phyloP scores from a whole-genome alignment of 2,888 invertebrate species.

The Trimorus sp. region DNA sequence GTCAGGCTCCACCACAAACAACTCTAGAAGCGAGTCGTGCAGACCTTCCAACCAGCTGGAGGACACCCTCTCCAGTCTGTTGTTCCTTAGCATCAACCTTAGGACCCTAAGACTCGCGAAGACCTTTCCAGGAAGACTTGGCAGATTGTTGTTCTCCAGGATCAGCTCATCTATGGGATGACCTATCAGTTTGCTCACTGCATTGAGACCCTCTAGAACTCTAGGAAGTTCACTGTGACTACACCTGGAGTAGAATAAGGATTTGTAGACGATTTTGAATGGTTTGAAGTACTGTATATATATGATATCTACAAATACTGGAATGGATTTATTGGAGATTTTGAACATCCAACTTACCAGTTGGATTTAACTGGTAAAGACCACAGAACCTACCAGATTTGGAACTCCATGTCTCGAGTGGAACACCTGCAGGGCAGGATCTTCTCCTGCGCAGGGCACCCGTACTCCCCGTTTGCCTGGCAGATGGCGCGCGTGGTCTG shows the following conservation, averaged over 20 bases:
- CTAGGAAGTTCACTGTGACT: conserved; percentile 93
- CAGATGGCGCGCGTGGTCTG: conserved; percentile 52
- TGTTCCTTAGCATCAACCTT: conserved; percentile 91
- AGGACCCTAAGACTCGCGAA: conserved; percentile 89
- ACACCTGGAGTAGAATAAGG: conserved; percentile 85
- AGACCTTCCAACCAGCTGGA: conserved; percentile 91
- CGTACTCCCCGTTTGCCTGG: conserved; percentile 76
- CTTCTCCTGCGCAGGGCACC: conserved; percentile 89
- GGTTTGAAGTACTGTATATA: no score
- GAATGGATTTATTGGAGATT: no score
- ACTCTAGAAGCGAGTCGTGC: conserved; percentile 89
- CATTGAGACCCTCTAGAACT: conserved; percentile 88
- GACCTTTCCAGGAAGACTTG: conserved; percentile 91
- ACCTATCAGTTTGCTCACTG: conserved; percentile 86
- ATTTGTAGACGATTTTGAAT: background rate
- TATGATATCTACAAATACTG: no score
- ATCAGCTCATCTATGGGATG: conserved; percentile 92
- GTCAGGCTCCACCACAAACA: conserved; percentile 92
- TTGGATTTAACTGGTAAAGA: conserved; percentile 1
- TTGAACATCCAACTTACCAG: no score
- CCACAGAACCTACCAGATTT: conserved; percentile 87
- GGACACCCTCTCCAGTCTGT: conserved; percentile 90
- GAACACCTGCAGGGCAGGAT: conserved; percentile 93
- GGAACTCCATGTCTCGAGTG: conserved; percentile 88
- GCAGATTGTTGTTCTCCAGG: conserved; percentile 92